Evolutionary conservation across 1,140 invertebrate species (phyloP).

Genomic region (Drosophila ananassae): DNA sequence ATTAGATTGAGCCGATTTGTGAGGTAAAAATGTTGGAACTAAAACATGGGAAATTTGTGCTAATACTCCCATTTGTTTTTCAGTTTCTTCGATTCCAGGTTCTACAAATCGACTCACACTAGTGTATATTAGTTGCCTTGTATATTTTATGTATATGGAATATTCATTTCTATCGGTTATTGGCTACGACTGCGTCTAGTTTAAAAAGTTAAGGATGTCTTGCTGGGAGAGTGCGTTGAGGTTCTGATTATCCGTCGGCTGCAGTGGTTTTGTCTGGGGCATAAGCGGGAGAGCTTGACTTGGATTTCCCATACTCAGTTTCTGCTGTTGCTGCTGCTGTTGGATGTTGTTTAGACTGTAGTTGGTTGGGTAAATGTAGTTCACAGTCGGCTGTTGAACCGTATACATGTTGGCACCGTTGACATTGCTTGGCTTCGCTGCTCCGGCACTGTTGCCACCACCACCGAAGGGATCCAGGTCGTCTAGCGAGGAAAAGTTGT

Average conservation of each 20-base stretch:
- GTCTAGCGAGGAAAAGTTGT: constrained; percentile 73
- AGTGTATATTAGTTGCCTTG: constrained; percentile 10
- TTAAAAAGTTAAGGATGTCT: constrained; percentile 80
- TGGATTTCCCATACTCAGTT: constrained; percentile 45
- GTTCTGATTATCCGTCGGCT: constrained; percentile 70
- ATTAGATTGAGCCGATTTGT: constrained; percentile 5
- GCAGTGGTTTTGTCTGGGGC: constrained; percentile 49
- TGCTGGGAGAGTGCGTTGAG: constrained; percentile 77
- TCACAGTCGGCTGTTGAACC: constrained; percentile 70
- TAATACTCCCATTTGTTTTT: not conserved
- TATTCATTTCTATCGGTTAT: constrained; percentile 47
- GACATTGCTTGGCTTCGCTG: constrained; percentile 42
- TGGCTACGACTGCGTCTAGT: constrained; percentile 56
- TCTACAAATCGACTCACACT: not conserved
- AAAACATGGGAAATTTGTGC: not conserved
- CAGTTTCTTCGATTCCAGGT: not conserved
- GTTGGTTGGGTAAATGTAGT: constrained; percentile 75
- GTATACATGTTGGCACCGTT: constrained; percentile 75
- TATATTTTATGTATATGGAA: constrained; percentile 31
- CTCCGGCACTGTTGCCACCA: constrained; percentile 7
- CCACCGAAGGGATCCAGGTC: constrained; percentile 72
- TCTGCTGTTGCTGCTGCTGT: constrained; percentile 44
- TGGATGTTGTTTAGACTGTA: constrained; percentile 59
- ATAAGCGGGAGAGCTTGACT: constrained; percentile 48
- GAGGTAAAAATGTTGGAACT: not conserved